phyloP scores from a whole-genome alignment of 2,797 vertebrate genomes.

The Melopsittacus undulatus region DNA sequence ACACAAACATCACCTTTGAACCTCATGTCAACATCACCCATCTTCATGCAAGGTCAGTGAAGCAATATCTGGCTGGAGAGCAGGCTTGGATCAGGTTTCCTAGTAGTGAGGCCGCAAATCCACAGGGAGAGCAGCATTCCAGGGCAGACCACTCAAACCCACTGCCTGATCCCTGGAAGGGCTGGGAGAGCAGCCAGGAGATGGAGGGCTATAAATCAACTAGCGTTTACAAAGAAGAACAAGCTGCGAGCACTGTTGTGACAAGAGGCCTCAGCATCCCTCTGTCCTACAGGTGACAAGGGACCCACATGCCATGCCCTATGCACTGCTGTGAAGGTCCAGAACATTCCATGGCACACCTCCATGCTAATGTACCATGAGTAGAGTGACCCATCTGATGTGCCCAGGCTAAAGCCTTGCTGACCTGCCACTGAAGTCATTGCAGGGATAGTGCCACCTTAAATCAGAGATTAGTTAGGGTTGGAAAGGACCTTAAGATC shows the following conservation, averaged over 20 bases:
- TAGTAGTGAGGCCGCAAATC: not conserved
- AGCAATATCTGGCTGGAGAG: slow-evolving; percentile 10
- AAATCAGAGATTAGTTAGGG: not conserved
- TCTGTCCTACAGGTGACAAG: not conserved
- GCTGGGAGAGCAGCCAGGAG: not conserved
- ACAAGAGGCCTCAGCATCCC: not conserved
- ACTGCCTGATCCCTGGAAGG: not conserved
- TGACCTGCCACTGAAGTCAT: not conserved
- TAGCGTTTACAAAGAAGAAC: not conserved
- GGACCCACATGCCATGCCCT: fast-evolving
- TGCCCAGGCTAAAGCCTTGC: not conserved
- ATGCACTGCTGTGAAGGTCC: not conserved
- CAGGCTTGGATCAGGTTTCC: not conserved
- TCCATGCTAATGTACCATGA: not conserved
- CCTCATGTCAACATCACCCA: not conserved
- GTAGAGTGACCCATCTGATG: not conserved
- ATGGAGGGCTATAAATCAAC: not conserved
- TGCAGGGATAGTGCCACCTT: not conserved
- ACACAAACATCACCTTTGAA: slow-evolving; percentile 62
- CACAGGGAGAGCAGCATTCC: not conserved
- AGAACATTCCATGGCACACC: not conserved
- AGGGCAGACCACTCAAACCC: not conserved
- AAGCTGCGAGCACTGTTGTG: not conserved
- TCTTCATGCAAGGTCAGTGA: slow-evolving; percentile 24
- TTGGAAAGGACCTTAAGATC: not conserved